Evolutionary conservation across 23 tunicate species (phyloP).

Genomic region (Diplosoma virens): DNA sequence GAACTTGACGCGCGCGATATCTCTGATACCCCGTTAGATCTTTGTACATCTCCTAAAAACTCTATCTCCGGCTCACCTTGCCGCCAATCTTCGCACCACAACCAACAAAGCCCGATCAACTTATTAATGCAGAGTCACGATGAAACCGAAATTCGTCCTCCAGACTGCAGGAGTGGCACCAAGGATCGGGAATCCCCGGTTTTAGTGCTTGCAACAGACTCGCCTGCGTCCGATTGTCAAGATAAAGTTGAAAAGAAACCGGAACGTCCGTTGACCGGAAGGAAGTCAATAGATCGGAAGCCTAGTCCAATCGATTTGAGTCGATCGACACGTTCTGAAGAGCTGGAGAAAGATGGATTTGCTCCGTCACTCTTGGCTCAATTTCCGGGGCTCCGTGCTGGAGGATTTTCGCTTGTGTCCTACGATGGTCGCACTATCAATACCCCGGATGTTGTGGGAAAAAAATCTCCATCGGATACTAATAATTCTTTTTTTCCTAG

Average conservation of each 20-base stretch:
- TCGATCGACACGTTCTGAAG: constrained; percentile 59
- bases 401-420: constrained; percentile 2
- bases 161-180: no score
- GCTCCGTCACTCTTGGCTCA: background rate
- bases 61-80: constrained; percentile 39
- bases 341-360: constrained; percentile 18
- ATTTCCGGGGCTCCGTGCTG: constrained; percentile 30
- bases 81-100: background rate
- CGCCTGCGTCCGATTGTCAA: background rate
- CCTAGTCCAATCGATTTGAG: constrained; percentile 87
- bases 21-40: constrained; percentile 61
- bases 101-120: background rate
- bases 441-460: constrained; percentile 75
- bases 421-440: constrained; percentile 62
- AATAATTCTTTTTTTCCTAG: constrained; percentile 57
- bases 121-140: no score
- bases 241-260: background rate
- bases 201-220: background rate
- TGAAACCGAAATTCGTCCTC: no score
- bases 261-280: constrained; percentile 37
- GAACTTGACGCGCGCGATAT: background rate
- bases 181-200: background rate
- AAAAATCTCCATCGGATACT: constrained; percentile 80
- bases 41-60: constrained; percentile 76
- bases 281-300: constrained; percentile 63